Evolutionary conservation across 2,797 vertebrate genomes (phyloP).

Genomic region (Dicrostonyx torquatus): DNA sequence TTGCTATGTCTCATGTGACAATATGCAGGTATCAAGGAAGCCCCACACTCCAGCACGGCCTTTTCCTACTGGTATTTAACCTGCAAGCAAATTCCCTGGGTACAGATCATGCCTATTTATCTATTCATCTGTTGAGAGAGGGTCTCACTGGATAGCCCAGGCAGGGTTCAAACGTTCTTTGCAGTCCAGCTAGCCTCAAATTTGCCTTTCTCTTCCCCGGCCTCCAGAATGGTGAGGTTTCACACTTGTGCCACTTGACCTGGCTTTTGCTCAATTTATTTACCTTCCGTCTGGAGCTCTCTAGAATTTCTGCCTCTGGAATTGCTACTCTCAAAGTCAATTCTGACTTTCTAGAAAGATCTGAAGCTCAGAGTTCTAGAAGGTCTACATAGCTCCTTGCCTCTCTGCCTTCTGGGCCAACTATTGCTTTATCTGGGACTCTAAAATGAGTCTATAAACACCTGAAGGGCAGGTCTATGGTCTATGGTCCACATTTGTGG

Average conservation of each 20-base stretch:
- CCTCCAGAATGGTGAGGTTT: background rate
- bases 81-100: background rate
- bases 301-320: background rate
- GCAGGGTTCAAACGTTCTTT: background rate
- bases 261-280: background rate
- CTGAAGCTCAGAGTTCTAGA: background rate
- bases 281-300: background rate
- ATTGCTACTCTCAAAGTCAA: constrained; percentile 4
- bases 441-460: background rate
- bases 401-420: background rate
- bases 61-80: background rate
- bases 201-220: background rate
- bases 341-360: constrained; percentile 1
- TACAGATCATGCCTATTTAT: background rate
- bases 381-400: background rate
- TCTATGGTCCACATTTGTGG: background rate
- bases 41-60: background rate
- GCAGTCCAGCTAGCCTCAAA: background rate
- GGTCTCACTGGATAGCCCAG: background rate
- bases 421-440: background rate
- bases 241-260: background rate
- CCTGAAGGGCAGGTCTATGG: background rate
- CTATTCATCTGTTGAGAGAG: background rate
- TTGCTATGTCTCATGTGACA: background rate
- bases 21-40: background rate